Conservation (phyloP, 1,140 invertebrate genomes). For the Trypoxylus dichotomus region DNA sequence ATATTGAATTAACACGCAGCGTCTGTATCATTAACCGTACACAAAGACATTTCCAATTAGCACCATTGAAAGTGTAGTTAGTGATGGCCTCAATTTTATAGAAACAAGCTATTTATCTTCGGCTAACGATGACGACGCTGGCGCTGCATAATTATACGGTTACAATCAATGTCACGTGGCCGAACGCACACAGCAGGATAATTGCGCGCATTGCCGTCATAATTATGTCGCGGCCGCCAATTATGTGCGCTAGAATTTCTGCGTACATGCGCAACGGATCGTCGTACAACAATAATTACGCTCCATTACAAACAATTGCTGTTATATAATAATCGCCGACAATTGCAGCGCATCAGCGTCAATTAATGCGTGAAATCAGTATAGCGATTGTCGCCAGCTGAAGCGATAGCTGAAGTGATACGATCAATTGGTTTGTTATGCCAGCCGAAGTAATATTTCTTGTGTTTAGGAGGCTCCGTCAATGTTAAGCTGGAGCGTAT, state of each 20-base stretch:
- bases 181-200: neutral
- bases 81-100: neutral
- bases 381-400: neutral
- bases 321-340: conserved; percentile 15
- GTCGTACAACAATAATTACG: neutral
- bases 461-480: neutral
- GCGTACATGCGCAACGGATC: neutral
- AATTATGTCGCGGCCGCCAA: neutral
- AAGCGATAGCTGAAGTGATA: neutral
- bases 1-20: no score
- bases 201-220: neutral
- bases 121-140: neutral
- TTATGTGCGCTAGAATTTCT: neutral
- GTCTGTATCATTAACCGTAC: no score
- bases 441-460: neutral
- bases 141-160: neutral
- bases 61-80: neutral
- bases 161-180: neutral
- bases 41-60: no score
- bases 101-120: neutral
- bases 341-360: conserved; percentile 8
- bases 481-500: neutral
- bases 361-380: neutral
- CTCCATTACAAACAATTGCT: conserved; percentile 4
- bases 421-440: neutral